Base-by-base conservation (phyloP, 1,140 invertebrate species). In the Venustaconcha ellipsiformis region DNA sequence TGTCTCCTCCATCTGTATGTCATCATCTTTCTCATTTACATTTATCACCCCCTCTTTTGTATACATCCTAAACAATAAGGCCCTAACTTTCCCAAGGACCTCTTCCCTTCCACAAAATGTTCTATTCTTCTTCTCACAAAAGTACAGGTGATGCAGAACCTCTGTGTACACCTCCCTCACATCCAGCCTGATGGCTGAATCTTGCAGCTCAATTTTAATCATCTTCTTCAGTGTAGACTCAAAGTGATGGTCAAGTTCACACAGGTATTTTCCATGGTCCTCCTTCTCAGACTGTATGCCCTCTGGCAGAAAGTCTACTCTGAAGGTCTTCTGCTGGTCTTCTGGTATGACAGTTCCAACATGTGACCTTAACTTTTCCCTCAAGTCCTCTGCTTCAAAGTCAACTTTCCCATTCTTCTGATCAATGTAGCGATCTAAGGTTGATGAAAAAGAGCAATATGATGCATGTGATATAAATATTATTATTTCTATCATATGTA, bases 131-230 rank as follows among this genome's bases (percentile, higher is more conserved):
- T 71, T 48, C 5, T 69, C 56, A 85, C 96, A 97, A 58, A 96
- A 96, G 83, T 97, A 96, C 11, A 98, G 91, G 92, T 99, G 97
- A 87, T 98, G 97, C 20, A 98, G 91, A 69, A 98, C 95, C 90
- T 99, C 97, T 5, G 97, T 63, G 66, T 66, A 76, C 26, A 76
- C 30, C 58, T 68, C 57, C 5, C 68, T 70, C n/a, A 60, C 0
- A 18, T 66, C 57, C 23, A 57, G 2, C 6, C 59, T 18, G 4
- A 63, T n/a, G 14, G 37, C n/a, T 37, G 66, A 57, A 14, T 71
- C 64, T 12, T 30, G n/a, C 5, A 62, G 18, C 14, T 59, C 26
- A 20, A 20, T 14, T 37, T 37, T 59, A 15, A 76, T 71, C 67
- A 71, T 64, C 59, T 70, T 70, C 57, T 76, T 18, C 17, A 76